Percentiles rank a stretch among this genome's conserved stretches.
These are phyloP conservation scores for Danio aesculapii DNA, from an alignment of 2,797 vertebrate genomes.

Conservation along the genomic window DNA sequence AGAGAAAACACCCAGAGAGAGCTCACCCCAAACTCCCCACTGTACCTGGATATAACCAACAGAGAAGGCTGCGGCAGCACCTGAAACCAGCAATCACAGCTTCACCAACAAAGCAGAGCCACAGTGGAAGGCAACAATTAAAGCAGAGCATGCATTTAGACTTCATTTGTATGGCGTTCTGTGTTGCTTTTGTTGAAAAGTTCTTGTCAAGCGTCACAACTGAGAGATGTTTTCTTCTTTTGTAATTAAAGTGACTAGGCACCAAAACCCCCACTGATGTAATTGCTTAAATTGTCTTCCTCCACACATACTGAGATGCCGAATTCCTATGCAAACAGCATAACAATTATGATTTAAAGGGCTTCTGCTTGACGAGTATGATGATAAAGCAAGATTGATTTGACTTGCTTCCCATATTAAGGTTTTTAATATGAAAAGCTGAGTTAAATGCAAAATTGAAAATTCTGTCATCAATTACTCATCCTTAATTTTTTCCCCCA, in stretches of 20 bases:
- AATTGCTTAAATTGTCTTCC: slow-evolving; percentile 31
- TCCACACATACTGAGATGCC: neutral
- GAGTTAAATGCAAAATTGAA: neutral
- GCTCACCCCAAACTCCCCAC: slow-evolving; percentile 79
- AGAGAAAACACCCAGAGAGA: slow-evolving; percentile 78
- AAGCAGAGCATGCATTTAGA: neutral
- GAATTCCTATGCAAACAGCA: slow-evolving; percentile 8
- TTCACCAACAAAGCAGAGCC: neutral
- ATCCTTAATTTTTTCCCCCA: too few species aligned
- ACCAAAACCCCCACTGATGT: slow-evolving; percentile 33
- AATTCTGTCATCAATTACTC: too few species aligned
- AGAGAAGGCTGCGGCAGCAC: slow-evolving; percentile 76
- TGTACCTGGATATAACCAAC: slow-evolving; percentile 72
- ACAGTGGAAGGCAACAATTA: neutral
- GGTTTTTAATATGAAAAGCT: neutral
- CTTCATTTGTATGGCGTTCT: neutral
- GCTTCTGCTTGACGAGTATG: neutral
- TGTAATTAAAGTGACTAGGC: slow-evolving; percentile 47
- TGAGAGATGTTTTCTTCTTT: slow-evolving; percentile 35
- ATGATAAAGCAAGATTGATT: neutral
- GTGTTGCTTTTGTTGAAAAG: slow-evolving; percentile 10
- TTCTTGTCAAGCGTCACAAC: slow-evolving; percentile 35
- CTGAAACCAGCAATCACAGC: slow-evolving; percentile 57
- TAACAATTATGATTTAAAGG: neutral
- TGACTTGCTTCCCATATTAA: neutral